Percentiles rank a stretch among this genome's conserved stretches.
Evolutionary conservation across 2,797 vertebrate genomes (phyloP).

Genomic region (Cichlasoma orientale): DNA sequence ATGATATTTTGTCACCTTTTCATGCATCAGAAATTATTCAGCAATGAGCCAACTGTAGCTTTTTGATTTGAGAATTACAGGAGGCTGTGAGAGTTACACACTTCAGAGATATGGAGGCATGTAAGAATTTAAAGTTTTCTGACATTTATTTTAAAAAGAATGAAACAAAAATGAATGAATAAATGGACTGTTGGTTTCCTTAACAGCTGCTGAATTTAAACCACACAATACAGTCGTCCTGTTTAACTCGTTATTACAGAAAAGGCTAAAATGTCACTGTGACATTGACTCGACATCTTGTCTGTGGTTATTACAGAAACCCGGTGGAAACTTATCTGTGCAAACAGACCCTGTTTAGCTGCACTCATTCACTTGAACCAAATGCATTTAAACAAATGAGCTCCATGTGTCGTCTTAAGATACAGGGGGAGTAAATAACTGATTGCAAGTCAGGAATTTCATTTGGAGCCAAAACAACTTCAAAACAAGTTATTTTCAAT

Average conservation of each 20-base stretch:
- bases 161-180: not conserved
- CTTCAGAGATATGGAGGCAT: fast-evolving
- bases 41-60: not conserved
- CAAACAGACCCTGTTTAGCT: not conserved
- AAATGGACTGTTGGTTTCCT: not conserved
- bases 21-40: not conserved
- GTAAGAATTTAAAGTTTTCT: not conserved
- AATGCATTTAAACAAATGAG: not conserved
- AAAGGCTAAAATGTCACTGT: not conserved
- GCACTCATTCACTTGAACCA: not conserved
- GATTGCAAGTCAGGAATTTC: not conserved
- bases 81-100: not conserved
- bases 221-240: not conserved
- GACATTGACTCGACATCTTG: not conserved
- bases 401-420: not conserved
- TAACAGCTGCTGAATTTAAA: not conserved
- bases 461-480: not conserved
- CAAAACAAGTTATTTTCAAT: not conserved
- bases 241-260: not conserved
- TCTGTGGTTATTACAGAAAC: not conserved
- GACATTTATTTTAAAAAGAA: not conserved
- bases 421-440: not conserved
- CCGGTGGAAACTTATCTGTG: not conserved
- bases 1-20: not conserved
- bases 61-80: not conserved